Conservation (phyloP, 2,113 vertebrate species). For the Festucalex cinctus region DNA sequence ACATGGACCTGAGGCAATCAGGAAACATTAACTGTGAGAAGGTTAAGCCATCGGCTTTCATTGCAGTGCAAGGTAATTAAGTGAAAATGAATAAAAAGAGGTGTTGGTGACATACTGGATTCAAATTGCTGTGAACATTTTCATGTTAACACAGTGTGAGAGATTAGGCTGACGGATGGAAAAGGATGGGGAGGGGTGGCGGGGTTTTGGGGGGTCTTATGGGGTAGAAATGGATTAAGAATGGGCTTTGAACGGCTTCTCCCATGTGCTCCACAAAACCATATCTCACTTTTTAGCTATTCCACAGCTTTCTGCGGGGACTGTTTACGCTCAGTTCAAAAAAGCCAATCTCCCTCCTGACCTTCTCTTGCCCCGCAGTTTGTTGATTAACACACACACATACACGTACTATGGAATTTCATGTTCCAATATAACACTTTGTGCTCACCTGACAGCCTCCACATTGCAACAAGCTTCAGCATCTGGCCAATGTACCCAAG, state of each 20-base stretch:
- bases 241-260: conserved; percentile 63
- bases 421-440: conserved; percentile 29
- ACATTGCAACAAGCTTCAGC: conserved; percentile 20
- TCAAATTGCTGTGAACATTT: conserved; percentile 51
- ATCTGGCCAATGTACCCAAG: conserved; percentile 2
- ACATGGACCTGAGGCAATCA: conserved; percentile 53
- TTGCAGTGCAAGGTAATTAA: conserved; percentile 55
- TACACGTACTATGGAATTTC: conserved; percentile 20
- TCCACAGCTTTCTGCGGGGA: conserved; percentile 47
- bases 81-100: conserved; percentile 50
- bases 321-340: conserved; percentile 52
- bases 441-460: conserved; percentile 22
- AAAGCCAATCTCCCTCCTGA: conserved; percentile 64
- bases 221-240: conserved; percentile 58
- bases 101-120: conserved; percentile 40
- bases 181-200: conserved; percentile 25
- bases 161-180: conserved; percentile 55
- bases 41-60: conserved; percentile 60
- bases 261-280: conserved; percentile 51
- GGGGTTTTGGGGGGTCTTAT: conserved; percentile 1
- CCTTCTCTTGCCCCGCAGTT: conserved; percentile 53
- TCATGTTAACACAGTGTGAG: conserved; percentile 59
- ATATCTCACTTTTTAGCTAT: conserved; percentile 52
- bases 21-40: conserved; percentile 68
- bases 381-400: conserved; percentile 49